Conservation (phyloP, 2,888 invertebrate species). For the Andrena minutula region DNA sequence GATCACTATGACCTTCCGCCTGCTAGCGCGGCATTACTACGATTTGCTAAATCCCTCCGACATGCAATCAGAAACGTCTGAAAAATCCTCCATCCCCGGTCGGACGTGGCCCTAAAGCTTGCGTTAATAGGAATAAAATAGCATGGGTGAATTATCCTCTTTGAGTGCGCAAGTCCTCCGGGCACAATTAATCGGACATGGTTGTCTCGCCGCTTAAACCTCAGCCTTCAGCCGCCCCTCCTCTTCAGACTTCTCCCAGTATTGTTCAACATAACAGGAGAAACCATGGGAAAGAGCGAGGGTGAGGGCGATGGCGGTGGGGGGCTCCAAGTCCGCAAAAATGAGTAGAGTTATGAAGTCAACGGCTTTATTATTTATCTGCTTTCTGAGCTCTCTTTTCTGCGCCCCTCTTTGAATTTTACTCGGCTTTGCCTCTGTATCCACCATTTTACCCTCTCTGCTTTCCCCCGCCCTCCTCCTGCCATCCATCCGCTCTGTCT, state of each 20-base stretch:
- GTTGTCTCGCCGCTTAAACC: conserved; percentile 61
- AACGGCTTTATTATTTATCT: conserved; percentile 66
- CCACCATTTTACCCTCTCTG: not conserved
- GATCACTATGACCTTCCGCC: conserved; percentile 24
- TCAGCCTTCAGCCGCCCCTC: conserved; percentile 34
- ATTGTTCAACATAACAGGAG: conserved; percentile 65
- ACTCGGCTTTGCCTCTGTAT: conserved; percentile 9
- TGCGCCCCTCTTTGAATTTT: conserved; percentile 33
- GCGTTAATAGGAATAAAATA: conserved; percentile 72
- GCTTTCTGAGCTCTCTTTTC: conserved; percentile 41
- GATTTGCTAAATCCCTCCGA: conserved; percentile 37
- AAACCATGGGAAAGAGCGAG: not conserved
- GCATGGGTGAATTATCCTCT: conserved; percentile 73
- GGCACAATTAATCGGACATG: conserved; percentile 77
- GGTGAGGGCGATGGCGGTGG: not conserved
- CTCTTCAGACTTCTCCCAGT: conserved; percentile 56
- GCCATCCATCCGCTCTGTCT: not conserved
- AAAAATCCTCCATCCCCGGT: conserved; percentile 26
- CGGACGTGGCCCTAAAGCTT: conserved; percentile 40
- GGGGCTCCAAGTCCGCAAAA: conserved; percentile 47
- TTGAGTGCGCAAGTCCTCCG: conserved; percentile 73
- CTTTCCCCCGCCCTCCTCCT: not conserved
- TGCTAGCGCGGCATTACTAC: conserved; percentile 12
- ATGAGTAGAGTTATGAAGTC: conserved; percentile 52
- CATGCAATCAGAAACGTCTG: conserved; percentile 37